Evolutionary conservation across 2,113 vertebrate species (phyloP).

Genomic region (Falco punctatus): DNA sequence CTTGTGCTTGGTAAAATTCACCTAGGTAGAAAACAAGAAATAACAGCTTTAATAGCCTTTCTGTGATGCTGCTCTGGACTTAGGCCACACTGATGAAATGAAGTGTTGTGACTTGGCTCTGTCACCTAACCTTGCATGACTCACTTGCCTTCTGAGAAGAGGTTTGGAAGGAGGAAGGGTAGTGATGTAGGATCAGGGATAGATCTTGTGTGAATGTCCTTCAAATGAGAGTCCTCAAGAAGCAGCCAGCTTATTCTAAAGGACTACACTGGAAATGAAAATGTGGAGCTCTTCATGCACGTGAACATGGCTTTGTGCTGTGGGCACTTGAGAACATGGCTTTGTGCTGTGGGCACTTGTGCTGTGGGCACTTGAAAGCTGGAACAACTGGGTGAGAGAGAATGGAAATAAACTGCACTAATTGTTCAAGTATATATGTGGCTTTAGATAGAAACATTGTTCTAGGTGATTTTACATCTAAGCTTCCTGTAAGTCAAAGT

Average conservation of each 20-base stretch:
- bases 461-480: not conserved
- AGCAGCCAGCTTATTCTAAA: not conserved
- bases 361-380: not conserved
- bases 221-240: not conserved
- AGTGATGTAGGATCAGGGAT: too few species aligned
- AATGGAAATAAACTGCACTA: not conserved
- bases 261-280: not conserved
- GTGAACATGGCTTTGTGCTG: not conserved
- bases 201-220: not conserved
- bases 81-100: not conserved
- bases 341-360: not conserved
- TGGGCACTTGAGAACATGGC: accelerated
- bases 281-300: not conserved
- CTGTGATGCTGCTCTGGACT: not conserved
- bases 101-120: not conserved
- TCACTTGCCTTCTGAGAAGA: not conserved
- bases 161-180: not conserved
- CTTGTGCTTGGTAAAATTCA: not conserved
- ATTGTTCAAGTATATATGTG: not conserved
- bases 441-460: not conserved
- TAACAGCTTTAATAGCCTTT: not conserved
- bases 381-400: not conserved
- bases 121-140: not conserved
- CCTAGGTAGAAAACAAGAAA: not conserved
- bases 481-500: not conserved